Evolutionary conservation across 2,888 invertebrate species (phyloP), one percentile per base, ranked within the genome.

Genomic region (Siphonodentalium dalli): DNA sequence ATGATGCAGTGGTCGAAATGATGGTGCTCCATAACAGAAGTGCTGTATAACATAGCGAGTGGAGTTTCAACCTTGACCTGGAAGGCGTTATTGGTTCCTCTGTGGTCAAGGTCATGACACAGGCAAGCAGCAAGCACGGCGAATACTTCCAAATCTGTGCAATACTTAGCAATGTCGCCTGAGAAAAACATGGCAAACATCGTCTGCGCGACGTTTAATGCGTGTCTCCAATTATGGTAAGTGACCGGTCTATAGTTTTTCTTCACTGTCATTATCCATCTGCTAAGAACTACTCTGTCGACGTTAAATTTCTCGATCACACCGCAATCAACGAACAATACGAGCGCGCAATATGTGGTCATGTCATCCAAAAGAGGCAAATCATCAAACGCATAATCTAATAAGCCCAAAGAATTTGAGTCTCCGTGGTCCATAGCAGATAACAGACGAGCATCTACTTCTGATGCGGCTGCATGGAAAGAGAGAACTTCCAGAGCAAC

Each of bases 1-100:
- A 96, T 95, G 23, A 96, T 93, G 75, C 93, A 93, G 83, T 96
- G 95, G 81, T 96, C 95, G 77, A 96, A 96, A 78, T 96, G 96
- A 80, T 96, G 96, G 78, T 96, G 95, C 71, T 96, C 95, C 94
- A 96, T 93, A 0, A 94, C 95, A 53, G 93, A 94, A 0, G 96
- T 96, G 0, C 93, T 90, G 75, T 96, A 96, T 35, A 96, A 84
- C 70, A 93, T 92, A n/a, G 83, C 82, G 38, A 83, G 63, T 2
- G 83, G 83, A 28, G 82, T 82, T 8, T 76, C 80, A 35, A 69
- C 74, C n/a, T 94, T 95, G 52, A 88, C 89, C 79, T 96, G 96
- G 75, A 95, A 96, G 8, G 95, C 93, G 81, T 97, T 97, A 82
- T 96, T 96, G 0, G 96, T 96, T 23, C 96, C 96, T 75, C 96